These are phyloP conservation scores for Alouatta palliata DNA, from an alignment of 2,113 vertebrate species.

Conservation along the genomic window DNA sequence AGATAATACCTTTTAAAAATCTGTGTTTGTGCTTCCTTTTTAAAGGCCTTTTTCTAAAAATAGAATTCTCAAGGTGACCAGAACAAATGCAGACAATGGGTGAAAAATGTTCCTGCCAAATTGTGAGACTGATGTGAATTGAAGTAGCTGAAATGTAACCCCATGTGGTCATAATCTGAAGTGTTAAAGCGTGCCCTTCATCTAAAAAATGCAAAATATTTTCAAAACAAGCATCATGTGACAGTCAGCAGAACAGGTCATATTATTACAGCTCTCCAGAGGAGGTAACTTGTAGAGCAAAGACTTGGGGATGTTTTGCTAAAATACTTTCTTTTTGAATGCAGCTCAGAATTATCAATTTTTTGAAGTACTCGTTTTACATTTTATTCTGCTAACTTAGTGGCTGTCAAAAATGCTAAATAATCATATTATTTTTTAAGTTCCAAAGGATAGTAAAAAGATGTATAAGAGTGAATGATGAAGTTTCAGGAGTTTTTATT, in stretches of 20 bases:
- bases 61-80: conserved; percentile 32
- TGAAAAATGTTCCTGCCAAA: neutral
- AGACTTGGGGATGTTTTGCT: conserved; percentile 20
- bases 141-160: conserved; percentile 50
- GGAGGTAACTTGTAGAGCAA: neutral
- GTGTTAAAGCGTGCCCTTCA: conserved; percentile 39
- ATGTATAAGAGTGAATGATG: neutral
- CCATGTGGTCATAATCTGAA: conserved; percentile 50
- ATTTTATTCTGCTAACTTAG: neutral
- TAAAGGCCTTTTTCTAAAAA: conserved; percentile 62
- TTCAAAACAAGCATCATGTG: conserved; percentile 67
- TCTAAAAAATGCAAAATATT: conserved; percentile 67
- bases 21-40: neutral
- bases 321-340: conserved; percentile 4
- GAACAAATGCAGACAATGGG: neutral
- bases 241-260: neutral
- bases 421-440: neutral
- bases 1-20: conserved; percentile 27
- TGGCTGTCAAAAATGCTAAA: neutral
- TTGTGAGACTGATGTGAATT: neutral
- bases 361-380: neutral
- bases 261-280: conserved; percentile 1
- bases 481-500: neutral
- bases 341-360: neutral
- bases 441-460: neutral